Conservation (phyloP, 2,113 vertebrate species). For the Laterallus jamaicensis region DNA sequence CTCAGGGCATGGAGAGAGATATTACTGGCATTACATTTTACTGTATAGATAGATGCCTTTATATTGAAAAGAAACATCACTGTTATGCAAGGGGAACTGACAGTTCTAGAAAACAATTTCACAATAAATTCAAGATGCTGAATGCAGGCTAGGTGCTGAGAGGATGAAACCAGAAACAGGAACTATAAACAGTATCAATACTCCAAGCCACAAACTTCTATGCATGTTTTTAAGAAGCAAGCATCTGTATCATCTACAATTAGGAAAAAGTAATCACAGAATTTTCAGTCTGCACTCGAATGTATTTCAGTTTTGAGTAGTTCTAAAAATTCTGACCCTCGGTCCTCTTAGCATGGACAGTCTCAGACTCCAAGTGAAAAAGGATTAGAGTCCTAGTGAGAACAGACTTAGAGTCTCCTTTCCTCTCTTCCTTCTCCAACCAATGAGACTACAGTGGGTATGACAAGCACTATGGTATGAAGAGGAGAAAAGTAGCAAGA, state of each 20-base stretch:
- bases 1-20: not conserved
- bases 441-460: not conserved
- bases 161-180: not conserved
- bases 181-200: not conserved
- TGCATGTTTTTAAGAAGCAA: not conserved
- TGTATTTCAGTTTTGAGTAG: not conserved
- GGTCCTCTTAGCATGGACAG: not conserved
- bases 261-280: not conserved
- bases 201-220: not conserved
- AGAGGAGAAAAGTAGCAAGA: not conserved
- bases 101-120: not conserved
- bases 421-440: not conserved
- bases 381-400: not conserved
- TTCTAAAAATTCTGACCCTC: not conserved
- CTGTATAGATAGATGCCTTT: not conserved
- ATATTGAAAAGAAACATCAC: not conserved
- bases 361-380: not conserved
- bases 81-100: not conserved
- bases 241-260: not conserved
- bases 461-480: not conserved
- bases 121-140: not conserved
- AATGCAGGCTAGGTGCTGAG: not conserved
- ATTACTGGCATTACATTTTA: not conserved
- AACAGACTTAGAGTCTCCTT: not conserved
- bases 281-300: not conserved